These are phyloP conservation scores for Drosophila buzzatii DNA, from an alignment of 2,888 invertebrate species.

Conservation along the genomic window DNA sequence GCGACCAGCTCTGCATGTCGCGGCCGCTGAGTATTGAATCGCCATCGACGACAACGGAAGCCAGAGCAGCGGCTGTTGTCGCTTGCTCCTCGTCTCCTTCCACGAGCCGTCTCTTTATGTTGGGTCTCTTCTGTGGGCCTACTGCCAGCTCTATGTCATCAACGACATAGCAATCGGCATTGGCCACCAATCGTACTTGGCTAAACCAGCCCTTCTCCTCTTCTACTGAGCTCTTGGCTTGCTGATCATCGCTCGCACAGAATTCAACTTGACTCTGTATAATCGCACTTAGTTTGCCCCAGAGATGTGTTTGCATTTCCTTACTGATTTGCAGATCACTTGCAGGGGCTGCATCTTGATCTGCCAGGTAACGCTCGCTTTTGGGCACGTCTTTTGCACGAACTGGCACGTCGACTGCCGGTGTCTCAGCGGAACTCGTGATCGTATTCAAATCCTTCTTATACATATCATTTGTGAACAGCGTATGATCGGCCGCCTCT, in stretches of 20 bases:
- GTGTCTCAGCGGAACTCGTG: not conserved
- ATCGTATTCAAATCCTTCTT: not conserved
- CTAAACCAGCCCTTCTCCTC: slow-evolving; percentile 7
- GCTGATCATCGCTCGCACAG: slow-evolving; percentile 2
- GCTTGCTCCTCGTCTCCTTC: slow-evolving; percentile 6
- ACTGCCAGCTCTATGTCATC: slow-evolving; percentile 57
- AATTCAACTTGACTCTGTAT: slow-evolving; percentile 72
- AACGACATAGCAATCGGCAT: slow-evolving; percentile 67
- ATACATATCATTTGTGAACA: slow-evolving; percentile 76
- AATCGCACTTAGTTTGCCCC: slow-evolving; percentile 65
- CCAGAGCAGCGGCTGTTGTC: not conserved
- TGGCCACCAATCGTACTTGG: slow-evolving; percentile 63
- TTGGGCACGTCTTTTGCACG: slow-evolving; percentile 20
- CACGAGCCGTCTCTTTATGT: slow-evolving; percentile 61
- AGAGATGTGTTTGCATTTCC: slow-evolving; percentile 72
- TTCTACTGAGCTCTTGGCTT: not conserved
- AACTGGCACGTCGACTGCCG: not conserved
- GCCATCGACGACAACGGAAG: slow-evolving; percentile 56
- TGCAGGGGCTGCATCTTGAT: slow-evolving; percentile 33
- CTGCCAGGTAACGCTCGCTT: slow-evolving; percentile 67
- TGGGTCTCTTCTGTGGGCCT: slow-evolving; percentile 58
- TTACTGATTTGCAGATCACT: slow-evolving; percentile 71
- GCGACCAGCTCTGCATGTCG: slow-evolving; percentile 68
- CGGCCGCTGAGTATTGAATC: slow-evolving; percentile 54
- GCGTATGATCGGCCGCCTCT: slow-evolving; percentile 75